Percentiles rank a stretch among this genome's conserved stretches.
These are phyloP conservation scores for Phymastichus coffea DNA, from an alignment of 1,140 invertebrate species.

Conservation along the genomic window DNA sequence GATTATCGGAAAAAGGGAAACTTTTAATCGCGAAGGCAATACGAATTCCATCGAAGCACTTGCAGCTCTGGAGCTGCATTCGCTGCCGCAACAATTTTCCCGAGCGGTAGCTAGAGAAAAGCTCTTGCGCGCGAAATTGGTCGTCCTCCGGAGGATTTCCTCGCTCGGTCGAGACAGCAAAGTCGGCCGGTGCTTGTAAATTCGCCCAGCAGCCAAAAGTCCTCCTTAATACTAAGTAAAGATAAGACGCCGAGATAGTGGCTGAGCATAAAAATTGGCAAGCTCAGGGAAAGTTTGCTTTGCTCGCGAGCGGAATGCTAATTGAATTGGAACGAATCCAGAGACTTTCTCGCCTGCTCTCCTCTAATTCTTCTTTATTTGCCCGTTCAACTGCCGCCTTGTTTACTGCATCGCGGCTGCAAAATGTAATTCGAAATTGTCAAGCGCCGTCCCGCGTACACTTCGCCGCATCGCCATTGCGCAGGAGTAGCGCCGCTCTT, in stretches of 20 bases:
- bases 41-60: too few relatives aligned
- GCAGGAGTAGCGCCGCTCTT: not conserved
- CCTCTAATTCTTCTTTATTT: not conserved
- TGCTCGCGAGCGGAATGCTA: not conserved
- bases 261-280: slow-evolving; percentile 24
- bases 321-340: slow-evolving; percentile 24
- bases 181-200: not conserved
- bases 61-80: not conserved
- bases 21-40: too few relatives aligned
- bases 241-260: slow-evolving; percentile 9
- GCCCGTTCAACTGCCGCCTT: not conserved
- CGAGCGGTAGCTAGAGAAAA: too few relatives aligned
- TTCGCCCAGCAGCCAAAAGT: not conserved
- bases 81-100: too few relatives aligned
- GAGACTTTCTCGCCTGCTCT: not conserved
- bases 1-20: too few relatives aligned
- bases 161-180: not conserved
- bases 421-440: not conserved
- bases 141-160: slow-evolving; percentile 39
- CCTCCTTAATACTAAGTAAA: slow-evolving; percentile 8
- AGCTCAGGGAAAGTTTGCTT: not conserved
- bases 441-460: not conserved
- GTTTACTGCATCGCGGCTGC: too few relatives aligned
- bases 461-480: too few relatives aligned
- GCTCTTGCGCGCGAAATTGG: slow-evolving; percentile 36